Conservation (phyloP, 37 sponge, comb jelly and placozoan species). For the Sycon ciliatum region DNA sequence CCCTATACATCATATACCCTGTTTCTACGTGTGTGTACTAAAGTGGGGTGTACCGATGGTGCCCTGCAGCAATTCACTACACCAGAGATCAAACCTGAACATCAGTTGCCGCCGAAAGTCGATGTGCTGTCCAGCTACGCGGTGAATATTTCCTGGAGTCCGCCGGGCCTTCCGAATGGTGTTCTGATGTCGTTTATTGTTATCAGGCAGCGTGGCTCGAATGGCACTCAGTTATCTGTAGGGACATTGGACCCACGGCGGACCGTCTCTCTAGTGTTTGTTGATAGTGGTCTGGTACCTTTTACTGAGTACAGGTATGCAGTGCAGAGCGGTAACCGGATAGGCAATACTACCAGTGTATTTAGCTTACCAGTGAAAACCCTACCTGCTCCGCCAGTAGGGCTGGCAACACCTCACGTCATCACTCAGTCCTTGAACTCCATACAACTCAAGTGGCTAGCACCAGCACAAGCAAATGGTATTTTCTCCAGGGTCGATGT, state of each 20-base stretch:
- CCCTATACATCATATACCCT: conserved; percentile 65
- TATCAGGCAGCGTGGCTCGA: not conserved
- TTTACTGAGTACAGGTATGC: too few species aligned
- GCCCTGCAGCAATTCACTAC: conserved; percentile 39
- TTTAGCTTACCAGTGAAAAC: too few species aligned
- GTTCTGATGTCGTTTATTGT: conserved; percentile 34
- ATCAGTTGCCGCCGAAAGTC: conserved; percentile 43
- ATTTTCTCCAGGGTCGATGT: too few species aligned
- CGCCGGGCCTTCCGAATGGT: conserved; percentile 55
- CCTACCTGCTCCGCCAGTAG: too few species aligned
- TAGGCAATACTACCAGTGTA: too few species aligned
- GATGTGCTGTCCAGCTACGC: conserved; percentile 12
- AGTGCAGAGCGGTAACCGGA: too few species aligned
- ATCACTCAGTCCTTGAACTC: too few species aligned
- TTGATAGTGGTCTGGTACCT: too few species aligned
- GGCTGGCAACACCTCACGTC: too few species aligned
- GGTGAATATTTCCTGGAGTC: conserved; percentile 43
- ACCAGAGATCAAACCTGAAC: conserved; percentile 47
- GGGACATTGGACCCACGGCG: not conserved
- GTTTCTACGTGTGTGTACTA: conserved; percentile 60
- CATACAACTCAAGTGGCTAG: too few species aligned
- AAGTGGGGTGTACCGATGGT: conserved; percentile 61
- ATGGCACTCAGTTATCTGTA: not conserved
- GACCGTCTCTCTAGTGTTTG: too few species aligned
- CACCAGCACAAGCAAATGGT: too few species aligned